Base-by-base conservation (phyloP, 2,797 vertebrate species). In the Furcifer pardalis region DNA sequence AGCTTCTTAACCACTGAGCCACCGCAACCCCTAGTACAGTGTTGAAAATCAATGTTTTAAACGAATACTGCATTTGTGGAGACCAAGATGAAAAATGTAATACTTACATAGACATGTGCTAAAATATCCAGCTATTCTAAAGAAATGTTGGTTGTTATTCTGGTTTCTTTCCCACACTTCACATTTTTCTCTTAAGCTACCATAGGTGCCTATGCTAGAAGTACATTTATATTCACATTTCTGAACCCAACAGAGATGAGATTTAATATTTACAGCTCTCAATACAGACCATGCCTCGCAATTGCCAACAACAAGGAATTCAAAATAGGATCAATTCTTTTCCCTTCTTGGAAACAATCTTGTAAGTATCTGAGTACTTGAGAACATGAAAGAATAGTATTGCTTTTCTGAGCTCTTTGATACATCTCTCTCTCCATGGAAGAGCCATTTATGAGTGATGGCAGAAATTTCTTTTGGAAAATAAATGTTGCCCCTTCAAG, bases 391-490 rank as follows among this genome's bases (percentile, higher is more conserved):
- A 96, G 96, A 96, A 95, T 89, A 86, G 85, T 93, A 95, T 93
- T 94, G 94, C 94, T 95, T 96, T 94, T 94, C 92, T 95, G 78
- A 88, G 89, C 90, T 89, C 94, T 94, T 97, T 96, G 96, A 96
- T n/a, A 97, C 96, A 96, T 86, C 49, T 62, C 66, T 77, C 46
- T 68, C 85, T 91, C 87, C 95, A 94, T 94, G 94, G 91, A 91
- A 87, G 85, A 95, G 92, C 94, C 94, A 95, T 93, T 95, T 91
- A 93, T 72, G 87, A 94, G 92, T 94, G 94, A 96, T 96, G 92
- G 94, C 90, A 96, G 94, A 95, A 95, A 95, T 95, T 82, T 92
- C 94, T 95, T 96, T 96, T 97, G 96, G 96, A 97, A 96, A 97
- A 94, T 96, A 96, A 96, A 96, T 95, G 94, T 94, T 87, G 88